These are phyloP conservation scores for Syngnathus scovelli DNA, from an alignment of 2,113 vertebrate species.

Conservation along the genomic window DNA sequence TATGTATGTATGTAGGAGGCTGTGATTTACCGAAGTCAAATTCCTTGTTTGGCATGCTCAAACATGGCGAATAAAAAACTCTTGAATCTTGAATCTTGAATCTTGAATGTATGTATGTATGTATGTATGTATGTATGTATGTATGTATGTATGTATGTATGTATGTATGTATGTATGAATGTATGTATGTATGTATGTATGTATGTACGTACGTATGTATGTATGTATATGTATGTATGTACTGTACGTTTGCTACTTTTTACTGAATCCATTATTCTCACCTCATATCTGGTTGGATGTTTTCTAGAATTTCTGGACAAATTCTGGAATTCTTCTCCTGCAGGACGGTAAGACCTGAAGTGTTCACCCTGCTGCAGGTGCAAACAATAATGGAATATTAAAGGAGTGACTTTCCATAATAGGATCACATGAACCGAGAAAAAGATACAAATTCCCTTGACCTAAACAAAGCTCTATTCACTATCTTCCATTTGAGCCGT, in stretches of 20 bases:
- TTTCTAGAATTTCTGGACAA: constrained; percentile 80
- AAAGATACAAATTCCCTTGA: constrained; percentile 11
- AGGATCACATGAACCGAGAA: constrained; percentile 7
- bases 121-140: too few relatives aligned
- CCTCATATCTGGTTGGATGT: constrained; percentile 92
- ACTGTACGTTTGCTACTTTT: not conserved
- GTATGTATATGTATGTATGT: not conserved
- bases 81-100: too few relatives aligned
- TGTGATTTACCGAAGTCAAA: too few relatives aligned
- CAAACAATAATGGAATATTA: constrained; percentile 12
- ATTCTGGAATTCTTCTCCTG: constrained; percentile 72
- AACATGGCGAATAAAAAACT: too few relatives aligned
- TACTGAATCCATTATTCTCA: constrained; percentile 46
- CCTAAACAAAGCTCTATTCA: constrained; percentile 10
- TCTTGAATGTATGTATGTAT: too few relatives aligned
- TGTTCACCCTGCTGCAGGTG: constrained; percentile 75
- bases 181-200: too few relatives aligned
- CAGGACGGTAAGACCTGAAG: constrained; percentile 75
- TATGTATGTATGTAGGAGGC: not conserved
- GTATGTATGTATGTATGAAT: not conserved
- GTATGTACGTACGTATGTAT: not conserved
- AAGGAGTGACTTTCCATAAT: not conserved
- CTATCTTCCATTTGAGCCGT: constrained; percentile 6
- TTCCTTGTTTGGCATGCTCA: too few relatives aligned
- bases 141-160: too few relatives aligned